phyloP scores from a whole-genome alignment of 2,113 vertebrate genomes.

The Brienomyrus brachyistius region DNA sequence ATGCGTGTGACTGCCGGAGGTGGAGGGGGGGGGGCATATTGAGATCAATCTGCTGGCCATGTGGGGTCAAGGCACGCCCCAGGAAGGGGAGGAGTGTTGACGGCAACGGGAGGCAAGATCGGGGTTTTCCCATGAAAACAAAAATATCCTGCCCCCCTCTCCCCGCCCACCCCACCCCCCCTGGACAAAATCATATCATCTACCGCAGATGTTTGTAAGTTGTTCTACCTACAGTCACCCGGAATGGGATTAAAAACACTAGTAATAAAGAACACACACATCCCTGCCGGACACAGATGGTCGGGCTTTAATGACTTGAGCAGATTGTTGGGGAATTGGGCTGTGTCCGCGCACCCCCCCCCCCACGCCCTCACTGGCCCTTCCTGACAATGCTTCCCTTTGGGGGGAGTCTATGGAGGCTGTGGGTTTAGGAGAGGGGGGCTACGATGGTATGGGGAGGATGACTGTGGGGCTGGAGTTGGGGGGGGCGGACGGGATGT shows the following conservation, averaged over 20 bases:
- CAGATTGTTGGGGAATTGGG: slow-evolving; percentile 14
- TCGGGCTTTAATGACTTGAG: slow-evolving; percentile 18
- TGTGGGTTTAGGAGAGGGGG: not conserved
- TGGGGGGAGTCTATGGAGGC: not conserved
- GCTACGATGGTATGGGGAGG: not conserved
- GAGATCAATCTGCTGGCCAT: not conserved
- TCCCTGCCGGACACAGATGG: slow-evolving; percentile 13
- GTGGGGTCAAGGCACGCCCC: not conserved
- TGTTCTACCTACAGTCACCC: slow-evolving; percentile 16
- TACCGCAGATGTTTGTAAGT: slow-evolving; percentile 17
- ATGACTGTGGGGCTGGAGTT: not conserved
- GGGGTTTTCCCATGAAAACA: slow-evolving; percentile 17
- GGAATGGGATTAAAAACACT: slow-evolving; percentile 20
- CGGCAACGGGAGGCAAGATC: not conserved
- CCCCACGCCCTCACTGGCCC: not conserved
- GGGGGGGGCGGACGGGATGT: not conserved
- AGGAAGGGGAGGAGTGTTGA: not conserved
- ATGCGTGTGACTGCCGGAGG: not conserved
- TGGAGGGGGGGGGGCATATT: not conserved
- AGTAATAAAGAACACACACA: slow-evolving; percentile 11
- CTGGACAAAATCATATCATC: slow-evolving; percentile 14
- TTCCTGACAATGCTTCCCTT: not conserved
- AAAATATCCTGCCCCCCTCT: not conserved
- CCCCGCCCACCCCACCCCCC: not conserved
- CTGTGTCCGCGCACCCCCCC: not conserved